phyloP scores from a whole-genome alignment of 2,888 invertebrate species.

The Branchipolynoe longqiensis region DNA sequence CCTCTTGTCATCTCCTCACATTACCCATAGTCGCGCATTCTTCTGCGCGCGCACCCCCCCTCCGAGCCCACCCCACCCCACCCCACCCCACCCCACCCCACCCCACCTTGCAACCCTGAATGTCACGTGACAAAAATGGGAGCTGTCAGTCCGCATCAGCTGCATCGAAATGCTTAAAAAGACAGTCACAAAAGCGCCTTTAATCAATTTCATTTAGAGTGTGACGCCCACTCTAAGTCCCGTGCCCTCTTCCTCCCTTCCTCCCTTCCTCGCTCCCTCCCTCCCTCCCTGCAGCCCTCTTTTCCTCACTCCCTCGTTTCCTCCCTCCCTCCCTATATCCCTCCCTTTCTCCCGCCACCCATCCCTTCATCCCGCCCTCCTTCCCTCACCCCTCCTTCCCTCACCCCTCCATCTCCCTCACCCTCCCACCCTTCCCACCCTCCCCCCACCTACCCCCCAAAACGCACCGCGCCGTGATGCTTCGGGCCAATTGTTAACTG shows the following conservation, averaged over 20 bases:
- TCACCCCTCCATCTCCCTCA: not conserved
- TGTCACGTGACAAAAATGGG: slow-evolving; percentile 27
- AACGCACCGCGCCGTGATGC: not conserved
- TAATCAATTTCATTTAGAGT: slow-evolving; percentile 53
- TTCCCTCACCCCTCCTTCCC: not conserved
- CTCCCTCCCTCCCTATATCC: not conserved
- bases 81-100: not conserved
- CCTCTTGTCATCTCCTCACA: too few species aligned
- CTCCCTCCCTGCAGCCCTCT: not conserved
- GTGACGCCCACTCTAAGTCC: not conserved
- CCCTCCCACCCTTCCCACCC: not conserved
- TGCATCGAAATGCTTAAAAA: slow-evolving; percentile 5
- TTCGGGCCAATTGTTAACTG: too few species aligned
- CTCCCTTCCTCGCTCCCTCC: not conserved
- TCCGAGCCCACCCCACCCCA: too few species aligned
- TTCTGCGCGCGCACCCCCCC: too few species aligned
- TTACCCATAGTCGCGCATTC: too few species aligned
- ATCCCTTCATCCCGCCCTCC: not conserved
- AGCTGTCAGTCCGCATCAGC: slow-evolving; percentile 43
- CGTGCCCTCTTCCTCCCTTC: not conserved
- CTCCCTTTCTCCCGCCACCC: not conserved
- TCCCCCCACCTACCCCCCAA: not conserved
- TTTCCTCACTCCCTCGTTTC: not conserved
- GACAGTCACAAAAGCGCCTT: slow-evolving; percentile 37
- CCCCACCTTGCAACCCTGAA: not conserved